phyloP scores from a whole-genome alignment of 2,113 vertebrate genomes.

The Spermophilus dauricus region DNA sequence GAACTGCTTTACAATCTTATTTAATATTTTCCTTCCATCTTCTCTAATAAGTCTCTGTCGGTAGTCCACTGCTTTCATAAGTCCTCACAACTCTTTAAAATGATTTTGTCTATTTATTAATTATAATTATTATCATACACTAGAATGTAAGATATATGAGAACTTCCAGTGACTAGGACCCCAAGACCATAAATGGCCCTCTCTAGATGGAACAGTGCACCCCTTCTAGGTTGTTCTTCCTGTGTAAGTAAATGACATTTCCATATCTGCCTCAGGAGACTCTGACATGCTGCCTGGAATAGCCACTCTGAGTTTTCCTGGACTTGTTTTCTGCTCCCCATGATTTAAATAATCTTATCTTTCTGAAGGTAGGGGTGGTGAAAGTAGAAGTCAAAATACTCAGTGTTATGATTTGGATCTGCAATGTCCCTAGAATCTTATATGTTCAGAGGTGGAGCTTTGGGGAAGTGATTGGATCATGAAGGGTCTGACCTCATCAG shows the following conservation, averaged over 20 bases:
- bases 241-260: background rate
- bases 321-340: background rate
- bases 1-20: background rate
- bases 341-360: background rate
- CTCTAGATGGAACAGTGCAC: background rate
- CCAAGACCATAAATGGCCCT: background rate
- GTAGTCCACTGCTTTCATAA: background rate
- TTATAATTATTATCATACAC: background rate
- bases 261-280: background rate
- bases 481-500: too few relatives aligned
- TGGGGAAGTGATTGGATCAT: too few relatives aligned
- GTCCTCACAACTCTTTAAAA: constrained; percentile 4
- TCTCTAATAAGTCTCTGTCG: background rate
- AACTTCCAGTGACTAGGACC: background rate
- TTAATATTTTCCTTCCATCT: background rate
- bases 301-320: background rate
- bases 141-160: background rate
- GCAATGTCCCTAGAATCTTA: too few relatives aligned
- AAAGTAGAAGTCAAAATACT: background rate
- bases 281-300: background rate
- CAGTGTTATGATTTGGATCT: too few relatives aligned
- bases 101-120: background rate
- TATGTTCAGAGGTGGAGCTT: too few relatives aligned
- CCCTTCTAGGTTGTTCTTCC: background rate
- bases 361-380: background rate